Evolutionary conservation across 2,113 vertebrate genomes (phyloP), one percentile per base, ranked within the genome.

Genomic region (Dicerorhinus sumatrensis): DNA sequence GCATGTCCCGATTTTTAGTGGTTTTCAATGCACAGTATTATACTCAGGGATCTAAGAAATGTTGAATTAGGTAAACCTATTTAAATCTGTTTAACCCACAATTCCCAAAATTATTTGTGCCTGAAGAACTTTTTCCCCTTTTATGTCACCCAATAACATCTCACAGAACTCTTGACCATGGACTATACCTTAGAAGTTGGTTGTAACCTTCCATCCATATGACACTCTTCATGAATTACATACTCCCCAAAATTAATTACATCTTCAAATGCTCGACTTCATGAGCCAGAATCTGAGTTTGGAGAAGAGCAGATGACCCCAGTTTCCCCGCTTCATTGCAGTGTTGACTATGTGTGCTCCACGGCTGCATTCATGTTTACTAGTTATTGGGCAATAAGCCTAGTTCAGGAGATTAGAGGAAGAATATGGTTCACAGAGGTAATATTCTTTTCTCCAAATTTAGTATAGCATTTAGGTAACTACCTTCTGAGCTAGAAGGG

Each of bases 281-380:
- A 6, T 13, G 48, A 17, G 39, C 48, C 75, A 88, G 48, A 83
- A n/a, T 69, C 25, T 56, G 25, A 20, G 13, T 75, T 80, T 75
- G 51, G 39, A 84, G 20, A 96, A 73, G 39, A 81, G 51, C 12
- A 10, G 25, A 42, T 70, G 46, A 77, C 1, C 46, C 8, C 83
- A 39, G 10, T 33, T 11, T 80, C 27, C 8, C 51, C 9, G 9
- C 4, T 33, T 89, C 17, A 27, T 25, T 63, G 6, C 14, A 65
- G 33, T 21, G 33, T 27, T 84, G 4, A 25, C 0, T 2, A 1
- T 65, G 21, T 75, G 13, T 14, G 33, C 4, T 33, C 2, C 1
- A 9, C 31, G 33, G 16, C 4, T 67, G 7, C 1, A 27, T 89
- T 91, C 3, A 3, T 88, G 9, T 67, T 75, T 27, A 70, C 21